Conservation (phyloP, 2,888 invertebrate species). For the Congeria kusceri region DNA sequence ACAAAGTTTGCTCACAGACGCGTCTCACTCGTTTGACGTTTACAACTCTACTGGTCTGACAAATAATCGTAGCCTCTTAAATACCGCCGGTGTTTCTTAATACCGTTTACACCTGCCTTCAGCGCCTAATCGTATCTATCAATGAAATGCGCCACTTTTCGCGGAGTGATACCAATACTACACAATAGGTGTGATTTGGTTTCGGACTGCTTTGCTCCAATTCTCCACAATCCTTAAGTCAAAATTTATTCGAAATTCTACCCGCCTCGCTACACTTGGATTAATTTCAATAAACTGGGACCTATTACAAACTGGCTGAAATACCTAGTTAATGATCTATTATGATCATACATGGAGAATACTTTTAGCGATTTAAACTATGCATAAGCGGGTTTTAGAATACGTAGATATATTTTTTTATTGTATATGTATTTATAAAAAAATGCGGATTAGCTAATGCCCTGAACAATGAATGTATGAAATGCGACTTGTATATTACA, state of each 20-base stretch:
- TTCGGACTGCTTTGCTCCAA: conserved; percentile 18
- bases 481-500: no score
- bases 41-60: no score
- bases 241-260: conserved; percentile 4
- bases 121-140: conserved; percentile 29
- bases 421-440: no score
- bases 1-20: no score
- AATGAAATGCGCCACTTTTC: conserved; percentile 45
- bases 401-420: no score
- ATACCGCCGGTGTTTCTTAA: conserved; percentile 18
- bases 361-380: no score
- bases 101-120: conserved; percentile 39
- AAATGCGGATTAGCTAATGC: no score
- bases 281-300: conserved; percentile 12
- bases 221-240: background rate
- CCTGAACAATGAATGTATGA: no score
- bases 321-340: conserved; percentile 10
- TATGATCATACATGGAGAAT: no score
- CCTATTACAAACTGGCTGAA: conserved; percentile 23
- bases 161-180: conserved; percentile 48
- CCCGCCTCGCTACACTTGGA: conserved; percentile 40
- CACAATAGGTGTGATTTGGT: conserved; percentile 37
- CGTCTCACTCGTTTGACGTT: no score
- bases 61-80: conserved; percentile 31
- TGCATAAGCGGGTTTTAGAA: no score